phyloP scores from a whole-genome alignment of 2,797 vertebrate genomes.

The Morus bassanus region DNA sequence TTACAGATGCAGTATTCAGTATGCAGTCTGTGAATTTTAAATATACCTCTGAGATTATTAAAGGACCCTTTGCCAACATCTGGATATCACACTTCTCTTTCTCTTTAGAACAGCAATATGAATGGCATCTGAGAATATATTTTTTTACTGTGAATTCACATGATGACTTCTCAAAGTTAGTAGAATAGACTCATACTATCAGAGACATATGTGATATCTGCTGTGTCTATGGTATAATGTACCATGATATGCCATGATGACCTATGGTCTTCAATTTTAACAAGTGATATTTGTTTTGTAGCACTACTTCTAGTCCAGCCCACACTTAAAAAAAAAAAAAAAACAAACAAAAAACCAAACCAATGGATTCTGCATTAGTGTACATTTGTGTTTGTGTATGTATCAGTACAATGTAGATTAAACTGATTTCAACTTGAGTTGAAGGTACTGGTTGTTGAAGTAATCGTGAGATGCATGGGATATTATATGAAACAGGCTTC shows the following conservation, averaged over 20 bases:
- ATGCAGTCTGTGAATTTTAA: background rate
- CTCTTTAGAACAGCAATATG: background rate
- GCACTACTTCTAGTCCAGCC: background rate
- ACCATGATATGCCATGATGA: background rate
- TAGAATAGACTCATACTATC: background rate
- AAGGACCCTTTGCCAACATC: background rate
- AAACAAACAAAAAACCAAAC: background rate
- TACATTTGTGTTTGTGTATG: background rate
- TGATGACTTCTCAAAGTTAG: background rate
- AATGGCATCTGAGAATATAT: background rate
- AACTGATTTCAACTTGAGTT: background rate
- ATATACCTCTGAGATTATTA: background rate
- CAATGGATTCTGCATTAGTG: background rate
- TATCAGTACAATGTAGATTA: background rate
- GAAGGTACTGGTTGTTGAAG: background rate
- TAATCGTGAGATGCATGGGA: background rate
- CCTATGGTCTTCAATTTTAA: background rate
- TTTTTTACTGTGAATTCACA: background rate
- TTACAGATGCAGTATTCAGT: background rate
- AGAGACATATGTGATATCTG: background rate
- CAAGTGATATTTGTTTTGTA: background rate
- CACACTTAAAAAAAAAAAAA: background rate
- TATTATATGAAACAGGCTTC: background rate
- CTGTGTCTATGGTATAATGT: background rate
- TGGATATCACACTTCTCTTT: background rate